Conservation (phyloP, 1,140 invertebrate genomes). For the Cyclina sinensis region DNA sequence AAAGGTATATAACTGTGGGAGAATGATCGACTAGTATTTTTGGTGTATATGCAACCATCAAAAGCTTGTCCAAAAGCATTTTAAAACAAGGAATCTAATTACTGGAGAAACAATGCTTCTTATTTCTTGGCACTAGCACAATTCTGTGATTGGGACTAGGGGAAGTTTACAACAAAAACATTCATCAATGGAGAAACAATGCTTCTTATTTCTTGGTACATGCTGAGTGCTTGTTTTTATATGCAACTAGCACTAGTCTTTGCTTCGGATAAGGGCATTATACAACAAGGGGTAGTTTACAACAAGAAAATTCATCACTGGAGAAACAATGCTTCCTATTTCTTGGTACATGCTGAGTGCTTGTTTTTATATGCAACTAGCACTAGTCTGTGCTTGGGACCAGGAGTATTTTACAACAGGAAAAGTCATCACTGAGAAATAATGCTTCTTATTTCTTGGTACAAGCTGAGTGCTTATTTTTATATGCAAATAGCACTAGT, state of each 20-base stretch:
- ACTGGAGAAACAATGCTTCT: too few relatives aligned
- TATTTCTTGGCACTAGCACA: too few relatives aligned
- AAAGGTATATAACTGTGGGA: too few relatives aligned
- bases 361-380: not conserved
- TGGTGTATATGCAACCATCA: too few relatives aligned
- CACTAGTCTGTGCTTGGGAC: constrained; percentile 20
- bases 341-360: constrained; percentile 6
- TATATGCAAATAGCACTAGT: constrained; percentile 25
- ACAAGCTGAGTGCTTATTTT: constrained; percentile 9
- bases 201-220: constrained; percentile 34
- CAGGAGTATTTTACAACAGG: not conserved
- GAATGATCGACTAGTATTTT: too few relatives aligned
- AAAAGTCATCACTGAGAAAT: not conserved
- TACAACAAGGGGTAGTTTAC: too few relatives aligned
- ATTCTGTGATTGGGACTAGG: not conserved
- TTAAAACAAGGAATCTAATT: too few relatives aligned
- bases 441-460: constrained; percentile 7
- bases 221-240: constrained; percentile 21
- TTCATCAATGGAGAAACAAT: not conserved
- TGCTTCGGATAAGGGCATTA: constrained; percentile 7
- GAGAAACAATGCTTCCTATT: not conserved
- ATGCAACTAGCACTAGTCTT: constrained; percentile 41
- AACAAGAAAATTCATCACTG: too few relatives aligned
- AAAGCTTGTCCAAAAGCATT: too few relatives aligned
- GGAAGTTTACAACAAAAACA: not conserved